phyloP scores from a whole-genome alignment of 2,113 vertebrate species.

The Leptocoma aspasia region DNA sequence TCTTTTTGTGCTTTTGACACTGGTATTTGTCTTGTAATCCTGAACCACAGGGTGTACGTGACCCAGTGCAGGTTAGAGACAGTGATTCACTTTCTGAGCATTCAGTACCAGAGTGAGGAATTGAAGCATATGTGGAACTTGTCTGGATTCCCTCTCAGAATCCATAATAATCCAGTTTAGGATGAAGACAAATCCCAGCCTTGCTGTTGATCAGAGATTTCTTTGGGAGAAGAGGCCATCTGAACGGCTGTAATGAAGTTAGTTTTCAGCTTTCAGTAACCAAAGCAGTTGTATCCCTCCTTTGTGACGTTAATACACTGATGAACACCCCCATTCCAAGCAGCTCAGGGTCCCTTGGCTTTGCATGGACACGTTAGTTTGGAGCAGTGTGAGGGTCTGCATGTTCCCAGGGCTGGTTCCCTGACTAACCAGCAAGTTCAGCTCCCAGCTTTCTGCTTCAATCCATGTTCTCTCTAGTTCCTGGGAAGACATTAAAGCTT shows the following conservation, averaged over 20 bases:
- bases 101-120: background rate
- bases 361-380: background rate
- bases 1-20: background rate
- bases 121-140: accelerated
- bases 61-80: background rate
- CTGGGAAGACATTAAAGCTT: background rate
- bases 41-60: background rate
- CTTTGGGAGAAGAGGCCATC: background rate
- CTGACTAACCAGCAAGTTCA: background rate
- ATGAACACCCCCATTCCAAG: background rate
- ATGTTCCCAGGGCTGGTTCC: background rate
- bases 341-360: background rate
- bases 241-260: background rate
- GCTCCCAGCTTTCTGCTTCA: background rate
- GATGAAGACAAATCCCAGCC: background rate
- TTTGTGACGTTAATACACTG: background rate
- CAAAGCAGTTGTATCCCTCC: background rate
- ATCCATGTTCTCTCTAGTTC: accelerated
- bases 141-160: background rate
- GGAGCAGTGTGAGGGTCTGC: background rate
- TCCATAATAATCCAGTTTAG: background rate
- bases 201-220: background rate
- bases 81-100: background rate
- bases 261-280: background rate
- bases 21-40: background rate